Evolutionary conservation across 2,797 vertebrate genomes (phyloP), one percentile per base, ranked within the genome.

Genomic region (Todus mexicanus): DNA sequence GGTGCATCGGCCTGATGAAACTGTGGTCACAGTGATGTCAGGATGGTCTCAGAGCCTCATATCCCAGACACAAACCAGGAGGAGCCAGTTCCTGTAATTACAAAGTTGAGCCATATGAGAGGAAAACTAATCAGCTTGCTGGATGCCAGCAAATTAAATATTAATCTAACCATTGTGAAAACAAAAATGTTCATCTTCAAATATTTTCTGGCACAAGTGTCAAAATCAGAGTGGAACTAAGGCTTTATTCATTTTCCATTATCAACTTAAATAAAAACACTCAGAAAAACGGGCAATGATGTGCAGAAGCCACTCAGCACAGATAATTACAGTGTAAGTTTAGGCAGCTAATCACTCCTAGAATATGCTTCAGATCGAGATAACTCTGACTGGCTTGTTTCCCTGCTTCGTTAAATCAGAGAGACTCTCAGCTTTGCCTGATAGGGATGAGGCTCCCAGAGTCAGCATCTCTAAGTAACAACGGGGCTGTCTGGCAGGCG

Each of bases 181-280:
- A 91, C 63, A 92, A 92, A 94, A 95, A 85, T 78, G 60, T 63
- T 92, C 42, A 87, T 92, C 90, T 94, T 92, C 89, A 94, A 80
- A 88, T 87, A 87, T 88, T 91, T 94, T 87, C 84, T 83, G 71
- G 79, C 79, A 75, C 71, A 85, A 91, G 84, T 93, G 82, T 92
- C 92, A 92, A 86, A 94, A 90, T 91, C 86, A 84, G 89, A 88
- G 68, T 73, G 50, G 63, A 94, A 92, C 92, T 84, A 78, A 93
- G 76, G 79, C 70, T 94, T 94, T 91, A 87, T 91, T 95, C 74
- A 15, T 86, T 94, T 94, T 83, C 91, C 61, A 90, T 95, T 95
- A 97, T 91, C 93, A 93, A 90, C 79, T 96, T 94, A 87, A 90
- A 93, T 90, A 94, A 93, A 91, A 94, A 93, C 74, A 89, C 84